phyloP scores from a whole-genome alignment of 2,113 vertebrate species.

The Tautogolabrus adspersus region DNA sequence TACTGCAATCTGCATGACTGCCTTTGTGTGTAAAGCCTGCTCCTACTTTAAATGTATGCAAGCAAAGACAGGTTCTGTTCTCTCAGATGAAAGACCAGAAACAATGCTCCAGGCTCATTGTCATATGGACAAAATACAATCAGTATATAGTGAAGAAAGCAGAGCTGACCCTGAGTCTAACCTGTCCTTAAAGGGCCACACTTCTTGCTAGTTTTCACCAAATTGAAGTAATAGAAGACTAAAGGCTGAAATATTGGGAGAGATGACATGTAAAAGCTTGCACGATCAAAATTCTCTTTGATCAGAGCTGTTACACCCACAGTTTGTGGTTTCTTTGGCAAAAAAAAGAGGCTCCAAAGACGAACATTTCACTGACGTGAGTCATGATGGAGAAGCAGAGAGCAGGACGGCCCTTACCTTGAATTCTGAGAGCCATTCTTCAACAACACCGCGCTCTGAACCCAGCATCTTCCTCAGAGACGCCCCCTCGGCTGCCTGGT shows the following conservation, averaged over 20 bases:
- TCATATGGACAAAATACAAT: not conserved
- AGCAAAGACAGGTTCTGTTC: not conserved
- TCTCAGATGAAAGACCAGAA: not conserved
- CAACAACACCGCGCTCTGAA: conserved; percentile 92
- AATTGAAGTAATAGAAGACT: not conserved
- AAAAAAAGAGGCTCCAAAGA: not conserved
- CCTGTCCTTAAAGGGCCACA: not conserved
- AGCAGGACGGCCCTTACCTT: conserved; percentile 87
- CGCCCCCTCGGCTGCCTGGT: conserved; percentile 77
- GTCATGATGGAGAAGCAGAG: conserved; percentile 4
- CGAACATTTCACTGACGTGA: conserved; percentile 25
- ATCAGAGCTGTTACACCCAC: conserved; percentile 17
- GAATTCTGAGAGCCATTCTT: conserved; percentile 99
- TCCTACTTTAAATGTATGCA: not conserved
- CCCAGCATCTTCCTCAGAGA: conserved; percentile 91
- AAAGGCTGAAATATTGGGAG: conserved; percentile 1
- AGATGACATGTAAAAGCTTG: conserved; percentile 3
- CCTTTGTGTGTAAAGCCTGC: not conserved
- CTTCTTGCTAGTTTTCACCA: not conserved
- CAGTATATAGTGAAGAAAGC: not conserved
- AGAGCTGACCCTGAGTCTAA: not conserved
- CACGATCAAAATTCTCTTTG: not conserved
- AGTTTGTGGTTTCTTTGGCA: conserved; percentile 2
- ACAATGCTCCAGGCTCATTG: not conserved
- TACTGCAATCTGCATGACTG: too few relatives aligned